Evolutionary conservation across 2,797 vertebrate genomes (phyloP), one percentile per base, ranked within the genome.

Genomic region (Dipus sagitta): DNA sequence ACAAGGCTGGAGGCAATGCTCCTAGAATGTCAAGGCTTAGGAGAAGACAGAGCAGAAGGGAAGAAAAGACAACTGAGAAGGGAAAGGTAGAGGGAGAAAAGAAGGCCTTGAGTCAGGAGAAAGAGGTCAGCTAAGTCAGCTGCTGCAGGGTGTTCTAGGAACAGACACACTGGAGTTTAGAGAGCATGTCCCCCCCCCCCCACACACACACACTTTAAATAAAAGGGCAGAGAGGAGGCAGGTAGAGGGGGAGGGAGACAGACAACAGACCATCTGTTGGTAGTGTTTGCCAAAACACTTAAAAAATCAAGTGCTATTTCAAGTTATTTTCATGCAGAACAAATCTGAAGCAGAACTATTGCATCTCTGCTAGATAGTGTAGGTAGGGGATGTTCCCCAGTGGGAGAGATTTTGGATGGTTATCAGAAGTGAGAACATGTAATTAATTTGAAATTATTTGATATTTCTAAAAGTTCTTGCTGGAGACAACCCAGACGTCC

Each of bases 371-470:
- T 23, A 42, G 23, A 77, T 78, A 77, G 80, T 75, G 24, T 60
- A 47, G 17, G 68, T 52, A 84, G 54, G 87, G 54, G 42, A 91
- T 58, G 20, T 65, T 42, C 60, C 20, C 14, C 23, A 42, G 34
- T 20, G 42, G 12, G 20, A 13, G 38, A 34, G 52, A 75, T 21
- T 77, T 24, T 72, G 34, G 74, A 20, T 54, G 20, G 28, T 21
- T 80, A 72, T 28, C 32, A 47, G n/a, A 83, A 12, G 32, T 38
- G 81, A 71, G 20, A 84, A 86, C 80, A 6, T 17, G 7, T 47
- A 65, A 81, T 85, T 77, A 24, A 26, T 72, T 74, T 34, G 20
- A 65, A 83, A 64, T 71, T 76, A 23, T 91, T 94, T 83, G 60
- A 11, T 82, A 60, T 26, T 32, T 86, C 20, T 64, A 78, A 90